These are phyloP conservation scores for Achatina immaculata DNA, from an alignment of 1,140 invertebrate genomes.

Conservation along the genomic window DNA sequence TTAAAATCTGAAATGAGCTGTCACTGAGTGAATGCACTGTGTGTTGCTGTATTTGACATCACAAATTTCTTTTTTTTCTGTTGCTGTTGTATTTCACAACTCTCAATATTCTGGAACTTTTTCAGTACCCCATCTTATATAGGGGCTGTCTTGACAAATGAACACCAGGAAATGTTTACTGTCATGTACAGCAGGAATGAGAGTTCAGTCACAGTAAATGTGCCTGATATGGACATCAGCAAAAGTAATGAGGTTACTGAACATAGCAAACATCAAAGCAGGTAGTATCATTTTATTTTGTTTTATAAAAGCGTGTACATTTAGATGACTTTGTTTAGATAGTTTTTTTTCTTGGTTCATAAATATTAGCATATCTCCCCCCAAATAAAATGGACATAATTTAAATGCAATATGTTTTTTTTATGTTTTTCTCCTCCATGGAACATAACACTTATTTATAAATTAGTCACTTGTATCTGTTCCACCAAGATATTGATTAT, in stretches of 20 bases:
- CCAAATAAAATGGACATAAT: not conserved
- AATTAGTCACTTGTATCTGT: no score
- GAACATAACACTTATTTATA: no score
- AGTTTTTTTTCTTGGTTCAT: not conserved
- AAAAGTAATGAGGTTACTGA: not conserved
- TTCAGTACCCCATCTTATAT: constrained; percentile 1
- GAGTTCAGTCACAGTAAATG: not conserved
- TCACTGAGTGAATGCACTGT: no score
- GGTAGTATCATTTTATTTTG: not conserved
- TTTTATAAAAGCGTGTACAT: not conserved
- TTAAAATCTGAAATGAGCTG: no score
- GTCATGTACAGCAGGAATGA: constrained; percentile 6
- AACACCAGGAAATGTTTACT: constrained; percentile 18
- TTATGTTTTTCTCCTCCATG: no score
- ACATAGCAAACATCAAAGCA: not conserved
- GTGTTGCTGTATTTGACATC: no score
- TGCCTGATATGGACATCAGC: not conserved
- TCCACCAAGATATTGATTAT: no score
- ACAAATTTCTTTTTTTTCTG: no score
- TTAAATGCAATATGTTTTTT: no score
- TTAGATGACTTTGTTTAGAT: not conserved
- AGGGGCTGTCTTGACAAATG: not conserved
- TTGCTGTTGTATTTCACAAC: no score
- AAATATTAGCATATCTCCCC: not conserved
- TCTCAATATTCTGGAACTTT: no score